Evolutionary conservation across 2,113 vertebrate genomes (phyloP).

Genomic region (Bubalus kerabau): DNA sequence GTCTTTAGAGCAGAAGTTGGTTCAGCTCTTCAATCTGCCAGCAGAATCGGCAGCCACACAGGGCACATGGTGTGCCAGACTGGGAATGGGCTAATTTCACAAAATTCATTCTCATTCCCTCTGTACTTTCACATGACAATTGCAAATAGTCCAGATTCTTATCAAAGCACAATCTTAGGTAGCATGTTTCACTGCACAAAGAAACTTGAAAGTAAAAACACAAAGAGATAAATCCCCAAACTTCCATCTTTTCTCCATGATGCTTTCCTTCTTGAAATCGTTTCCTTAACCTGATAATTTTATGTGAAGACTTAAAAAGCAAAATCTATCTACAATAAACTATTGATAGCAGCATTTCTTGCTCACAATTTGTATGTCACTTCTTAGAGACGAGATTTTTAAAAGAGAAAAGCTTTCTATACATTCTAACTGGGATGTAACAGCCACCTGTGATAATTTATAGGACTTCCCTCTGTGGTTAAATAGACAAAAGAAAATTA

Average conservation of each 20-base stretch:
- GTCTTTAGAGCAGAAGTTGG: slow-evolving; percentile 53
- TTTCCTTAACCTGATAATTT: slow-evolving; percentile 30
- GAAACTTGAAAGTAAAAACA: slow-evolving; percentile 49
- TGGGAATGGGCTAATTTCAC: slow-evolving; percentile 58
- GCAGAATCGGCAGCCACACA: slow-evolving; percentile 47
- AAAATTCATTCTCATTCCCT: slow-evolving; percentile 51
- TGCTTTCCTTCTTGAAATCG: slow-evolving; percentile 24
- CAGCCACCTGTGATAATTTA: background rate
- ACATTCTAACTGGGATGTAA: background rate
- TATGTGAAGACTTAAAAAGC: slow-evolving; percentile 43
- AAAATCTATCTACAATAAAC: slow-evolving; percentile 27
- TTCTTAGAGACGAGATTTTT: background rate
- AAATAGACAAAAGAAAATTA: background rate
- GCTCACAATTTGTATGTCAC: slow-evolving; percentile 8
- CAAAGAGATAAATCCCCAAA: slow-evolving; percentile 8
- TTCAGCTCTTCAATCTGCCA: slow-evolving; percentile 57
- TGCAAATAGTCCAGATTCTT: slow-evolving; percentile 35
- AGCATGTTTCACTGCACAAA: slow-evolving; percentile 27
- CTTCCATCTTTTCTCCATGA: slow-evolving; percentile 25
- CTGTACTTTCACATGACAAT: slow-evolving; percentile 22
- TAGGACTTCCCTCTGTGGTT: background rate
- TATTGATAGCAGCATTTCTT: slow-evolving; percentile 1
- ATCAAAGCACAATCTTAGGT: slow-evolving; percentile 11
- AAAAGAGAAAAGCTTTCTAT: slow-evolving; percentile 13
- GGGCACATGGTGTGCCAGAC: slow-evolving; percentile 48